phyloP scores from a whole-genome alignment of 1,140 invertebrate genomes.

The Scaptomyza pallida region DNA sequence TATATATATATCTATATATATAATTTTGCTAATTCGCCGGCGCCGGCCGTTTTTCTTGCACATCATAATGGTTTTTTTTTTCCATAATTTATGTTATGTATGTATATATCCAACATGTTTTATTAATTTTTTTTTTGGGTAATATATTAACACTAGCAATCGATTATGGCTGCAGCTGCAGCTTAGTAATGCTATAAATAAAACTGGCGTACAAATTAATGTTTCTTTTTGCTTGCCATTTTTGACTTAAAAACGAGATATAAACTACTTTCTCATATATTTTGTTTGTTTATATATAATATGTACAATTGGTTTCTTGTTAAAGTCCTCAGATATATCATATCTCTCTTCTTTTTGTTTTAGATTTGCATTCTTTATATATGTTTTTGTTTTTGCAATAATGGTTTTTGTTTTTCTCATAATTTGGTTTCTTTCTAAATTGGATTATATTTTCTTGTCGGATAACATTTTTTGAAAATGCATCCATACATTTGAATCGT shows the following conservation, averaged over 20 bases:
- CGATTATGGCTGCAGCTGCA: slow-evolving; percentile 29
- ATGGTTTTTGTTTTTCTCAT: slow-evolving; percentile 2
- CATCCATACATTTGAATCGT: slow-evolving; percentile 30
- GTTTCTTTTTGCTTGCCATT: slow-evolving; percentile 26
- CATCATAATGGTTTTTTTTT: slow-evolving; percentile 39
- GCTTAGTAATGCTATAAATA: slow-evolving; percentile 42
- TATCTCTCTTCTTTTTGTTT: slow-evolving; percentile 31
- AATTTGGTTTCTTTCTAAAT: background rate
- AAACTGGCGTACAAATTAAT: slow-evolving; percentile 36
- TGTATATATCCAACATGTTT: slow-evolving; percentile 62
- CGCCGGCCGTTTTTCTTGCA: slow-evolving; percentile 39
- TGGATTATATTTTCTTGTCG: background rate
- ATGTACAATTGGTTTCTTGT: slow-evolving; percentile 38
- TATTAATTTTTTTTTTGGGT: slow-evolving; percentile 34
- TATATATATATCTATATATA: slow-evolving; percentile 36
- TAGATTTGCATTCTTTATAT: slow-evolving; percentile 25
- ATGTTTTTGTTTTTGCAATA: slow-evolving; percentile 21
- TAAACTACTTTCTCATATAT: slow-evolving; percentile 46
- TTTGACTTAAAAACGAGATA: slow-evolving; percentile 28
- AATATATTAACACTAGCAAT: slow-evolving; percentile 52
- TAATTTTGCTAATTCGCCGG: slow-evolving; percentile 73
- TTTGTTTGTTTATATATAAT: slow-evolving; percentile 42
- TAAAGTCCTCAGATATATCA: slow-evolving; percentile 35
- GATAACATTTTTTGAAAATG: slow-evolving; percentile 68
- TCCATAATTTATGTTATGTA: slow-evolving; percentile 34